Evolutionary conservation across 2,888 invertebrate species (phyloP), one percentile per base, ranked within the genome.

Genomic region (Trachelus troglodyta): DNA sequence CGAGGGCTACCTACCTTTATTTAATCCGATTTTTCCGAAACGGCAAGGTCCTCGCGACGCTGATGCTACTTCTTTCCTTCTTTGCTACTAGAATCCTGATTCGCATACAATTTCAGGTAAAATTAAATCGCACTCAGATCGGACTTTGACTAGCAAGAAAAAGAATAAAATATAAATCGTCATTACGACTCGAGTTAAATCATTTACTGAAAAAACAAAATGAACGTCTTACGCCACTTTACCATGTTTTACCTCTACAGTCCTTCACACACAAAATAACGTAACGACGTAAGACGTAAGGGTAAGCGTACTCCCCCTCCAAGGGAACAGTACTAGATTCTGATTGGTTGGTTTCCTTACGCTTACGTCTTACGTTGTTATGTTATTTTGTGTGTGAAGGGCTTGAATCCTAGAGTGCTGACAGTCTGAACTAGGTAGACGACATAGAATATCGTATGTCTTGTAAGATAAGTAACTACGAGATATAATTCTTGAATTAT

Each of bases 401-500:
- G 11, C 34, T 34, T 34, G 34, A 11, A 23, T 56, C 23, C 56
- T 56, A 23, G 56, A 56, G 56, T 23, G 56, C 23, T 56, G 56
- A 56, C 56, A 56, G 23, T 56, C 23, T 23, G 56, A 23, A 56
- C 40, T 23, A 40, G 23, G 23, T 23, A 23, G 40, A 40, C 40
- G 23, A 40, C 56, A 15, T 23, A 56, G 56, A 56, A 23, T 56
- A 56, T 56, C 56, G 6, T 56, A 56, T 56, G 23, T 23, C 56
- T 15, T 56, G 56, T 56, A 9, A 82, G 83, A 83, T 84, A 84
- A 84, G 84, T 84, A 12, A 3, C 35, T 12, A 79, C 81, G 79
- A 81, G 81, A 82, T 83, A 84, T 83, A 83, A 85, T 84, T 84
- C 85, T 85, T 85, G 84, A 86, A 86, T 86, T 87, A 85, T 85